Conservation (phyloP, 2,888 invertebrate genomes). For the Amorpha juglandis region DNA sequence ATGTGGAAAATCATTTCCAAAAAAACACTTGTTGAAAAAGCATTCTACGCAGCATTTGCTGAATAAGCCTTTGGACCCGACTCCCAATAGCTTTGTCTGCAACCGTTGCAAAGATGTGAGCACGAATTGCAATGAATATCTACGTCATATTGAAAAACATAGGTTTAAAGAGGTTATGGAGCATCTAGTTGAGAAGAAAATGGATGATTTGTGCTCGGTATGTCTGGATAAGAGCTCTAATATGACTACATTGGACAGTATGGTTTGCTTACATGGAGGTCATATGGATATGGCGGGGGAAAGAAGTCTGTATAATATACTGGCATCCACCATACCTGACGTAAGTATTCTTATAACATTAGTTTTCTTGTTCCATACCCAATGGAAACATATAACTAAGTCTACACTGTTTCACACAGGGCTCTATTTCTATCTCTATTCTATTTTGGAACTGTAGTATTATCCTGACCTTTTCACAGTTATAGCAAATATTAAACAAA, state of each 20-base stretch:
- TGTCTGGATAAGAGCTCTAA: conserved; percentile 58
- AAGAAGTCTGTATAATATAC: conserved; percentile 55
- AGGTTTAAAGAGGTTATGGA: conserved; percentile 65
- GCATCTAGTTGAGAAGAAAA: conserved; percentile 59
- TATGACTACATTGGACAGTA: conserved; percentile 57
- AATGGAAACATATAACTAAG: too few relatives aligned
- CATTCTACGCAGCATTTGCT: conserved; percentile 53
- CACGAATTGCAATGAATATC: conserved; percentile 51
- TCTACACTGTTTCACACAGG: too few relatives aligned
- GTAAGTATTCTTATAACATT: conserved; percentile 54
- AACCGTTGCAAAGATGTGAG: conserved; percentile 53
- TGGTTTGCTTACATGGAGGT: conserved; percentile 65
- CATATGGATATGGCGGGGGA: conserved; percentile 67
- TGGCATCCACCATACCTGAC: conserved; percentile 64
- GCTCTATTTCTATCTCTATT: too few relatives aligned
- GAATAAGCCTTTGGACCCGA: conserved; percentile 26
- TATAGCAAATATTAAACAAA: too few relatives aligned
- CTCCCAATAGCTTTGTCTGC: conserved; percentile 54
- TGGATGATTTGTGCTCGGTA: conserved; percentile 62
- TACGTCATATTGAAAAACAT: conserved; percentile 74
- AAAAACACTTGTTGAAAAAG: conserved; percentile 54
- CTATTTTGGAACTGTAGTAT: too few relatives aligned
- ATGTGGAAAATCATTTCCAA: conserved; percentile 71
- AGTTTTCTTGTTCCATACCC: background rate
- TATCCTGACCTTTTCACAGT: too few relatives aligned